Base-by-base conservation (phyloP, 1,140 invertebrate species). In the Propsilocerus akamusi region DNA sequence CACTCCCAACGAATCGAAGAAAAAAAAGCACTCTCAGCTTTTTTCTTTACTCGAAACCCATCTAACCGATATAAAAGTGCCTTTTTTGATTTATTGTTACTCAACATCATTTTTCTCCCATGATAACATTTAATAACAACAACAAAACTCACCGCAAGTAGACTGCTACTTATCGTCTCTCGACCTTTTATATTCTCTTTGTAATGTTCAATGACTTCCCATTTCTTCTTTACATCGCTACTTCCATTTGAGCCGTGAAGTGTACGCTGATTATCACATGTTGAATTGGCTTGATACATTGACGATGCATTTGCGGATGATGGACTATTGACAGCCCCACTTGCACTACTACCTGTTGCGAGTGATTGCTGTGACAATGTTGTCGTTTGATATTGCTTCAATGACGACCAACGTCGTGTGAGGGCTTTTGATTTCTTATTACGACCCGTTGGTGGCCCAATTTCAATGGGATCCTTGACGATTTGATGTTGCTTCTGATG, bases 151-250 rank as follows among this genome's bases (percentile, higher is more conserved):
- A 73, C 72, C 58, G 71, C 70, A 57, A 72, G 69, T 49, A 72
- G 60, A 59, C 67, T 71, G 52, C 69, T 70, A 26, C 70, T 70
- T 50, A 72, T 60, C 50, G 67, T 68, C 26, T 64, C 59, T 52
- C 66, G 62, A 53, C 68, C 68, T 41, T 59, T 57, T 52, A 65
- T 66, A 34, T 71, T 72, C 25, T 70, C 69, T 54, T 71, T 74
- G 64, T 82, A 86, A 64, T 88, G 84, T 64, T 88, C 83, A 57
- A 88, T 88, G 50, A 88, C 84, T 63, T 88, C 81, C 84, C 83
- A 88, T 64, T 88, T 87, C 17, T 41, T 41, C 34, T 41, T 41
- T 5, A 30, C 28, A 6, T 30, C 28, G 10, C 28, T n/a, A 6
- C 28, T n/a, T 11, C 28, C n/a, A 30, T 30, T n/a, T 30, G 6